phyloP scores from a whole-genome alignment of 2,888 invertebrate species.

The Tromatobia lineatoria region DNA sequence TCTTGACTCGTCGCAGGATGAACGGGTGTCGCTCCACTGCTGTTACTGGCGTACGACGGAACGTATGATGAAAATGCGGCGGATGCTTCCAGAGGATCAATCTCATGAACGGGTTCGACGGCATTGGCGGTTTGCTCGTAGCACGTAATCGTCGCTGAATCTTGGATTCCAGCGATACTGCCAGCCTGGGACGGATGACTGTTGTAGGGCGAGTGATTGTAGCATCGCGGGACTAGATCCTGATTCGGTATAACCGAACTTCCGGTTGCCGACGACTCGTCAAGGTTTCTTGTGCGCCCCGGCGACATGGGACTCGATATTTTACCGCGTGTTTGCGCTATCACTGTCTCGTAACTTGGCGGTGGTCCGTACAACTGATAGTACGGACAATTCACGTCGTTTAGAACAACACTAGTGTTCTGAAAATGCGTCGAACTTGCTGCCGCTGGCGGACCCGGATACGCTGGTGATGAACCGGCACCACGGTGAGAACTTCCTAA shows the following conservation, averaged over 20 bases:
- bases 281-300: constrained; percentile 72
- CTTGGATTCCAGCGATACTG: constrained; percentile 53
- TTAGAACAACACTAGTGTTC: constrained; percentile 82
- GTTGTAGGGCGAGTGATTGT: constrained; percentile 72
- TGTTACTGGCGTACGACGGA: constrained; percentile 45
- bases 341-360: constrained; percentile 86
- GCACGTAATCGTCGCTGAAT: constrained; percentile 60
- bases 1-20: constrained; percentile 57
- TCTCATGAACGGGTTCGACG: constrained; percentile 46
- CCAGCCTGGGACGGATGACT: constrained; percentile 67
- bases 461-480: constrained; percentile 74
- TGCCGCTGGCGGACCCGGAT: constrained; percentile 76
- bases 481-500: constrained; percentile 80
- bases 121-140: constrained; percentile 70
- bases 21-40: constrained; percentile 52
- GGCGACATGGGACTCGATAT: constrained; percentile 79
- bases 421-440: constrained; percentile 81
- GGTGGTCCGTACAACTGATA: constrained; percentile 86
- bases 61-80: constrained; percentile 53
- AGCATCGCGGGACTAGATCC: constrained; percentile 74
- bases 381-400: constrained; percentile 84
- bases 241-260: constrained; percentile 70
- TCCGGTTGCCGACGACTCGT: constrained; percentile 44
- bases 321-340: constrained; percentile 83
- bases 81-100: constrained; percentile 54